Evolutionary conservation across 2,797 vertebrate genomes (phyloP).

Genomic region (Pseudochirops cupreus): DNA sequence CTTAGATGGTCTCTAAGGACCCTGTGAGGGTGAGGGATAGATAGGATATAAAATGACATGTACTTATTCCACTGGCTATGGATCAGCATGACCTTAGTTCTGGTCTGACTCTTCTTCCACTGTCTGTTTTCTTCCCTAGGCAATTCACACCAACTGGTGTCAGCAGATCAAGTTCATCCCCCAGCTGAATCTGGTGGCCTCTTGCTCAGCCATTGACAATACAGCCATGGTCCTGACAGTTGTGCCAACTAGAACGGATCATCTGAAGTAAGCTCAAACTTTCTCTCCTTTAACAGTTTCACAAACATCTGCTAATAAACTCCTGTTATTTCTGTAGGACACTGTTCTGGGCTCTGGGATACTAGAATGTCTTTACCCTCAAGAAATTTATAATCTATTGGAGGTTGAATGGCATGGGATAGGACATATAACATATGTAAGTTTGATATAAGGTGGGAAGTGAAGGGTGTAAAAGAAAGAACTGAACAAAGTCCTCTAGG

Average conservation of each 20-base stretch:
- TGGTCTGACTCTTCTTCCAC: not conserved
- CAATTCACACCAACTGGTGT: conserved; percentile 79
- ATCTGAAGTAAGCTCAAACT: conserved; percentile 73
- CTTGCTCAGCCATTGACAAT: conserved; percentile 80
- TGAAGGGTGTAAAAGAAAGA: not conserved
- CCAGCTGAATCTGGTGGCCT: conserved; percentile 77
- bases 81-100: not conserved
- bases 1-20: not conserved
- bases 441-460: not conserved
- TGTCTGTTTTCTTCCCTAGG: conserved; percentile 59
- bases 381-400: not conserved
- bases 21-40: not conserved
- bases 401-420: not conserved
- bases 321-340: not conserved
- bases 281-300: not conserved
- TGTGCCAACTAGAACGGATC: conserved; percentile 65
- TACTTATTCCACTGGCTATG: not conserved
- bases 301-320: not conserved
- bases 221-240: conserved; percentile 69
- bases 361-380: not conserved
- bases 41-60: not conserved
- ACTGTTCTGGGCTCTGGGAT: not conserved
- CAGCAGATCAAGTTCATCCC: conserved; percentile 82
- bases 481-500: not conserved
- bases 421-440: not conserved